Base-by-base conservation (phyloP, 1,140 invertebrate genomes). In the Pararge aegeria region DNA sequence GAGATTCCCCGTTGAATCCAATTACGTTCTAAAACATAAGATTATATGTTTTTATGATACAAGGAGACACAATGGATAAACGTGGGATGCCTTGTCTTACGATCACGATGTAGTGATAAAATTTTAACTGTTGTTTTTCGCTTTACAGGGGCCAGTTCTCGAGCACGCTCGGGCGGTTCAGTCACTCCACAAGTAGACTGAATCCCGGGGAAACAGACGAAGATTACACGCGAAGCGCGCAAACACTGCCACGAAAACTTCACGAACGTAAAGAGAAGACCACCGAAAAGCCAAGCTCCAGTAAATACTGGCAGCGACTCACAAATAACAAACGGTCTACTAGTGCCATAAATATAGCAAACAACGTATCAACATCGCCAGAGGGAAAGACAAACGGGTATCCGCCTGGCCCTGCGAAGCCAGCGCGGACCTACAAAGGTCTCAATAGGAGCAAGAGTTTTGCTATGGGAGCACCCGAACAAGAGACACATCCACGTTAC, bases 371-470 rank as follows among this genome's bases (percentile, higher is more conserved):
- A 1, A 85, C 91, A 7, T 73, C 92, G 1, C 72, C 80, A 50
- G 85, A 88, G 55, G 73, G 73, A 20, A 89, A 89, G 64, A 70
- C 89, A 38, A 92, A 91, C 80, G 89, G 89, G 40, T 80, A 83
- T 30, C 78, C 80, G 38, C 85, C 89, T 24, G 92, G 91, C 7
- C 94, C 95, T 0, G 92, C 92, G 0, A 95, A 96, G 80, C 94
- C 94, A 1, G 93, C 94, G 24, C 84, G 95, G 61, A 94, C 94
- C 9, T 95, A 95, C 76, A 95, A 94, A 70, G 93, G 94, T 0
- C 83, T 97, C 9, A 93, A 94, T 15, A 90, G 95, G 51, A 96
- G 95, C 87, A 95, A 96, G 83, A 96, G 95, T 83, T 96, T 97
- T 85, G 96, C 95, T 88, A 94, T 96, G 44, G 94, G 95, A 66